A percentile compares a stretch with the other conserved stretches of the same genome.
Evolutionary conservation across 1,140 invertebrate species (phyloP).

Genomic region (Heliothis subflexa): DNA sequence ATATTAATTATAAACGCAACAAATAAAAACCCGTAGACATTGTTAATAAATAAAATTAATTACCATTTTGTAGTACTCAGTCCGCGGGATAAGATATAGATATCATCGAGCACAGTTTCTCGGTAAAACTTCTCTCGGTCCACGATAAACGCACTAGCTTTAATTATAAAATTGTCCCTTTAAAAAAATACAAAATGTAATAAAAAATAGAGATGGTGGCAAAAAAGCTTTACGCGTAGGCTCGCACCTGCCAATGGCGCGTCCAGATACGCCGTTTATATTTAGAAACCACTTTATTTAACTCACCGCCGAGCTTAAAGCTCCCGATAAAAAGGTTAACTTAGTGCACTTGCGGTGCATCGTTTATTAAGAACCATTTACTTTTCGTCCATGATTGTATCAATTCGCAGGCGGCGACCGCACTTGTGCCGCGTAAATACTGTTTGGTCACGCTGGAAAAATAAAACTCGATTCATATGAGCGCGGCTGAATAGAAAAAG

Average conservation of each 20-base stretch:
- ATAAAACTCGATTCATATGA: slow-evolving; percentile 47
- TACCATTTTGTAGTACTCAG: slow-evolving; percentile 54
- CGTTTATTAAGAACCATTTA: slow-evolving; percentile 78
- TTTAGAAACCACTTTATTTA: slow-evolving; percentile 85
- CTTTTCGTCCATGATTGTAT: slow-evolving; percentile 79
- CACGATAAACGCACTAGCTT: slow-evolving; percentile 70
- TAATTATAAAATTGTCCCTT: slow-evolving; percentile 82
- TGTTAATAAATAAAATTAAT: slow-evolving; percentile 53
- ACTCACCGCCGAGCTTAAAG: slow-evolving; percentile 78
- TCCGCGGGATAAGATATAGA: slow-evolving; percentile 57
- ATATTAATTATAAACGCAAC: slow-evolving; percentile 35
- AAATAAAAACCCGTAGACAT: slow-evolving; percentile 10
- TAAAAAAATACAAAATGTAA: slow-evolving; percentile 70
- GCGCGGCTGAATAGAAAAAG: slow-evolving; percentile 36
- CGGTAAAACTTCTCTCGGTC: slow-evolving; percentile 57
- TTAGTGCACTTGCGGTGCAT: slow-evolving; percentile 67
- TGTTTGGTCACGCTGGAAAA: slow-evolving; percentile 32
- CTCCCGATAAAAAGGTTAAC: slow-evolving; percentile 78
- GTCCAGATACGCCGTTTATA: slow-evolving; percentile 83
- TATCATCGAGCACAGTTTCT: slow-evolving; percentile 65
- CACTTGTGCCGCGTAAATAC: slow-evolving; percentile 38
- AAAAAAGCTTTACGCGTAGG: slow-evolving; percentile 70
- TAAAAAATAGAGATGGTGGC: slow-evolving; percentile 64
- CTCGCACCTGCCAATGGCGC: slow-evolving; percentile 82
- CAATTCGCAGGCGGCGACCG: slow-evolving; percentile 63